Conservation (phyloP, 1,140 invertebrate genomes). For the Cephus cinctus region DNA sequence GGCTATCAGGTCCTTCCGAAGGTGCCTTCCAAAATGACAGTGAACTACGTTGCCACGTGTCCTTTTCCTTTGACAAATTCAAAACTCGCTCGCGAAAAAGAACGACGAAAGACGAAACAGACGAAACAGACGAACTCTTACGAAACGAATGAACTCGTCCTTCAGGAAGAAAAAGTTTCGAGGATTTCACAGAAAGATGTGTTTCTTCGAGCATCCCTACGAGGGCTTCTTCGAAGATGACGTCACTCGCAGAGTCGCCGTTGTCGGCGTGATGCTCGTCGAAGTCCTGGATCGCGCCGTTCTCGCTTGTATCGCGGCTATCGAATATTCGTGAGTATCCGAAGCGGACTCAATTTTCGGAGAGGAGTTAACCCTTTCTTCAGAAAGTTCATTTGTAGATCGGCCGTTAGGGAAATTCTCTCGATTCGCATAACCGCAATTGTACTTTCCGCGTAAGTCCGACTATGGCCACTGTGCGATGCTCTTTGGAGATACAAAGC, state of each 20-base stretch:
- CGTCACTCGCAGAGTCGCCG: conserved; percentile 9
- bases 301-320: conserved; percentile 7
- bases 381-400: not conserved
- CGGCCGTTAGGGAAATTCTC: not conserved
- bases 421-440: not conserved
- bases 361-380: not conserved
- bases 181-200: conserved; percentile 4
- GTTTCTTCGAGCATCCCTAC: conserved; percentile 19
- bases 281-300: conserved; percentile 16
- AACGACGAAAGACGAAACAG: no score
- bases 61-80: not conserved
- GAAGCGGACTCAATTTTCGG: not conserved
- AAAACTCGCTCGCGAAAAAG: no score
- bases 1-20: not conserved
- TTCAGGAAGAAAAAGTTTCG: not conserved
- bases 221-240: conserved; percentile 13
- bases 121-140: no score
- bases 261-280: not conserved
- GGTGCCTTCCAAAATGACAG: not conserved
- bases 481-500: not conserved
- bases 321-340: conserved; percentile 17
- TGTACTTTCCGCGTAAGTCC: not conserved
- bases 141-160: no score
- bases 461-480: not conserved
- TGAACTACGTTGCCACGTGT: not conserved